A percentile compares a stretch with the other conserved stretches of the same genome.
Conservation (phyloP, 2,113 vertebrate species). For the Mesoclemmys tuberculata region DNA sequence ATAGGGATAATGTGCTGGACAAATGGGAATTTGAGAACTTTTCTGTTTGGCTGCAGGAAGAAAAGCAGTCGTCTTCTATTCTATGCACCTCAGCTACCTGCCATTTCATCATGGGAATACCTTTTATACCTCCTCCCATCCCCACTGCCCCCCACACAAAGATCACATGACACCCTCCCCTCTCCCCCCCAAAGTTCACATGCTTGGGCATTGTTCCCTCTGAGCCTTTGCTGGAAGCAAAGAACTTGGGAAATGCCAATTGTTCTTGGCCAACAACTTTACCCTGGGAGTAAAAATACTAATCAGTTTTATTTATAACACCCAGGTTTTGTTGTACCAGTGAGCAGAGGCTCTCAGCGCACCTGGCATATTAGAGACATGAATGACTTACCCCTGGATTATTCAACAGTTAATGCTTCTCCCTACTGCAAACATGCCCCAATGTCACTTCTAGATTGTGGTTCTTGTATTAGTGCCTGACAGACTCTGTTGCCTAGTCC, state of each 20-base stretch:
- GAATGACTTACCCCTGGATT: neutral
- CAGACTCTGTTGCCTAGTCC: neutral
- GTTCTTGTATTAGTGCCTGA: neutral
- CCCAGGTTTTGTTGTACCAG: neutral
- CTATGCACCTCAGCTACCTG: neutral
- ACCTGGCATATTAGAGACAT: neutral
- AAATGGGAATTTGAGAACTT: neutral
- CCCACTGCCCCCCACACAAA: neutral
- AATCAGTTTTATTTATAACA: constrained; percentile 32
- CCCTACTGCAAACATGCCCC: neutral
- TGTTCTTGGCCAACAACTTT: constrained; percentile 39
- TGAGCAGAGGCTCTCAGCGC: neutral
- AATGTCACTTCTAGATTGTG: neutral
- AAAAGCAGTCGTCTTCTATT: neutral
- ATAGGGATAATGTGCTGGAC: neutral
- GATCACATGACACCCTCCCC: no score
- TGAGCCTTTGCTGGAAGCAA: neutral
- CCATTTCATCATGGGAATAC: neutral
- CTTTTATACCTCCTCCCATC: neutral
- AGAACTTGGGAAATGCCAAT: constrained; percentile 27
- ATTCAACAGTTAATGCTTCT: neutral
- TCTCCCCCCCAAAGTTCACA: neutral
- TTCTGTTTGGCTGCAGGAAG: neutral
- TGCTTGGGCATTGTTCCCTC: neutral
- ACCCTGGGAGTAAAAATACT: neutral